Base-by-base conservation (phyloP, 2,888 invertebrate genomes). In the Napeogenes sylphis region DNA sequence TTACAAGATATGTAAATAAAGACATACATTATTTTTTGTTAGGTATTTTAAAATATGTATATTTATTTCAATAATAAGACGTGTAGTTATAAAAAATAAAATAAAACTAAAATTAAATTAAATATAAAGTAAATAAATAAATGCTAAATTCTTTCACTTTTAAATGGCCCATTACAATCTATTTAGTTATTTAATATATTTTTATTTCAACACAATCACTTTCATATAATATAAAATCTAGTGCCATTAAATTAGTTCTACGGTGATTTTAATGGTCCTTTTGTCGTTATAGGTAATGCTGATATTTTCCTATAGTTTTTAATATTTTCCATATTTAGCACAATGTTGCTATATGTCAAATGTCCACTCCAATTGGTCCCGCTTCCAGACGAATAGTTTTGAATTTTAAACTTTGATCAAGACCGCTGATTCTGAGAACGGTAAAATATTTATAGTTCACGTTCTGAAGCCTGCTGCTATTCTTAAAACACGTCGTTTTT, bases 381-480 rank as follows among this genome's bases (percentile, higher is more conserved):
- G 63, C 68, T 65, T 67, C 57, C 56, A 55, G 61, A 60, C 45
- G 62, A 53, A 55, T 14, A 65, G 59, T 64, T 63, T 66, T 65
- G 63, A 68, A 66, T 64, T 63, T 61, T 56, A 66, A 69, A 67
- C 67, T 63, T 62, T 61, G 61, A 56, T 62, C 62, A 63, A 63
- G 62, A 60, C 65, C 65, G 67, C 59, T 63, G 30, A 38, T 68
- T 70, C 69, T 67, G 58, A 13, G 68, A 71, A 70, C 66, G 65
- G 58, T 63, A 61, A 58, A 68, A 62, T 66, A 61, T 67, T 66
- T 66, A 66, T 64, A 68, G 63, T 65, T 68, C 62, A 66, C 61
- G 61, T 62, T 51, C 4, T 42, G 42, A 42, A 10, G 51, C 4
- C 30, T 51, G 51, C 3, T 51, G 51, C 30, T 51, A 8, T 51